phyloP scores from a whole-genome alignment of 2,113 vertebrate species.

The Carassius carassius region DNA sequence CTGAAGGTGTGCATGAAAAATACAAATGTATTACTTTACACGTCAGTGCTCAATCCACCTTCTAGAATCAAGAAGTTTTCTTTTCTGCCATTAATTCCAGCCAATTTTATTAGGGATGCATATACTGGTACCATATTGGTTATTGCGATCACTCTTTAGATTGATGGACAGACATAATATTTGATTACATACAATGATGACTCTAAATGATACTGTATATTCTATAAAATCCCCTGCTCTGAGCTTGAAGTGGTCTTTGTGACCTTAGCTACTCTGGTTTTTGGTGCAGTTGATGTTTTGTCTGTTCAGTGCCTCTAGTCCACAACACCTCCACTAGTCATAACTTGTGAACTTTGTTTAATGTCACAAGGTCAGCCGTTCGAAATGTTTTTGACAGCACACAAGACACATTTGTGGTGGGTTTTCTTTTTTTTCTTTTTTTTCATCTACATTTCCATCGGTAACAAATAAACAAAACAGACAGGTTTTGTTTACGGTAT shows the following conservation, averaged over 20 bases:
- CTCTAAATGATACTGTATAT: not conserved
- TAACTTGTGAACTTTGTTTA: slow-evolving; percentile 38
- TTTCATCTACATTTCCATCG: not conserved
- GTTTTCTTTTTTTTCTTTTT: not conserved
- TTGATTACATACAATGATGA: not conserved
- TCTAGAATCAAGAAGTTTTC: not conserved
- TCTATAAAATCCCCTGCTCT: not conserved
- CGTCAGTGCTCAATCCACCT: not conserved
- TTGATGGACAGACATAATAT: too few relatives aligned
- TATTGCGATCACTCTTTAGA: not conserved
- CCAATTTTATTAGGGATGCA: not conserved
- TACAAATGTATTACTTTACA: not conserved
- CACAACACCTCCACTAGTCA: slow-evolving; percentile 12
- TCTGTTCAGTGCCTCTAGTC: not conserved
- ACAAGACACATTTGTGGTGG: slow-evolving; percentile 19
- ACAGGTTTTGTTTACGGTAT: slow-evolving; percentile 35
- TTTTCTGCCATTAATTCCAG: not conserved
- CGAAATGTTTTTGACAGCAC: slow-evolving; percentile 6
- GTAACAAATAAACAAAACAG: slow-evolving; percentile 11
- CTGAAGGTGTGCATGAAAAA: not conserved
- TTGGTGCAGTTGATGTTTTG: slow-evolving; percentile 10
- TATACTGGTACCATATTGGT: not conserved
- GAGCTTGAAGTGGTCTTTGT: not conserved
- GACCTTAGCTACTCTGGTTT: not conserved
- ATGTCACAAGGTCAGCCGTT: slow-evolving; percentile 20